Base-by-base conservation (phyloP, 2,888 invertebrate genomes). In the Melangyna quadrimaculata region DNA sequence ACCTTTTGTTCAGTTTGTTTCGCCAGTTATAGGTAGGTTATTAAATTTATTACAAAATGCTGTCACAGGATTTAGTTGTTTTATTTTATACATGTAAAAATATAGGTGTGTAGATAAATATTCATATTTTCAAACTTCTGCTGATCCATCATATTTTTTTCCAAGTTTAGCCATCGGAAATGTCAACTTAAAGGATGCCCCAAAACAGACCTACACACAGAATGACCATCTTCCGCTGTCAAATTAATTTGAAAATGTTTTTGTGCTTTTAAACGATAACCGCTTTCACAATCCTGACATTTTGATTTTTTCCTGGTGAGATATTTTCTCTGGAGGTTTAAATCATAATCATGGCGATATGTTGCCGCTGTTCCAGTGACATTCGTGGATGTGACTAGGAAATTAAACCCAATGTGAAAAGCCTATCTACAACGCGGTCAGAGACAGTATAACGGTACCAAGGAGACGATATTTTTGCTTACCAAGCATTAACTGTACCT, bases 221-320 rank as follows among this genome's bases (percentile, higher is more conserved):
- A 43, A 63, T 3, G 4, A 48, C 32, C 35, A 78, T 67, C 45
- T 67, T 51, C 27, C 37, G 5, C 35, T 71, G 72, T 78, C 78
- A 78, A 67, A 72, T 78, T 67, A 61, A 72, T 69, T 40, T 72
- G 65, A 72, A 78, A 78, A 63, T 61, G 43, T 81, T 48, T 43
- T n/a, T 55, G 10, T 22, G 61, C 53, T 19, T 43, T 35, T 6
- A 69, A 70, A 79, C 67, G 59, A 67, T 51, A 63, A 80, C 69
- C 61, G 57, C 27, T 67, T 59, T 82, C 53, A 59, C 3, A 37
- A 35, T 53, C 53, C 51, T 67, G 72, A 72, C 73, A 59, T 59
- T 37, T 8, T 5, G 24, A 10, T 45, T 45, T 51, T 19, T 55
- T 53, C 32, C 43, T 57, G 8, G 14, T 35, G 22, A 22, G 37